A percentile compares a stretch with the other conserved stretches of the same genome.
Conservation (phyloP, 2,888 invertebrate genomes). For the Andrena bucephala region DNA sequence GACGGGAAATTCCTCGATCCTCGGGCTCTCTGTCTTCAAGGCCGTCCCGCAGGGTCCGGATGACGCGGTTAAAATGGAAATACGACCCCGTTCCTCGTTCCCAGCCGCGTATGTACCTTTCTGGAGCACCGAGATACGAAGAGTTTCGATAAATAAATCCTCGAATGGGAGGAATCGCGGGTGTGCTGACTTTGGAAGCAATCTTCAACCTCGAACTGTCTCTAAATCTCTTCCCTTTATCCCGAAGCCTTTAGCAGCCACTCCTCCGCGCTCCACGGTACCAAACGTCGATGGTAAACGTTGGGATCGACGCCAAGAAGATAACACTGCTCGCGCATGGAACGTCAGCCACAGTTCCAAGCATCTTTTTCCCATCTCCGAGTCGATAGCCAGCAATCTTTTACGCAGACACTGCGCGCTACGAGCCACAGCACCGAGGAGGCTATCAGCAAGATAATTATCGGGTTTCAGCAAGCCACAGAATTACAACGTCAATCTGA, state of each 20-base stretch:
- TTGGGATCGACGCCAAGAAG: background rate
- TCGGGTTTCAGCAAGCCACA: slow-evolving; percentile 11
- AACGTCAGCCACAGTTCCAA: background rate
- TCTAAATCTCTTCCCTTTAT: background rate
- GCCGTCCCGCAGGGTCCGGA: background rate
- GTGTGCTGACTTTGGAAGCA: background rate
- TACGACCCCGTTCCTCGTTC: slow-evolving; percentile 16
- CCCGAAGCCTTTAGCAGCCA: background rate
- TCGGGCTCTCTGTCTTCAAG: slow-evolving; percentile 7
- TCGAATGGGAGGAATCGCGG: background rate
- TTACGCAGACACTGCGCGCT: background rate
- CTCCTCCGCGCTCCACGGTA: background rate
- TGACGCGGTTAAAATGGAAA: slow-evolving; percentile 37
- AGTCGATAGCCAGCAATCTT: background rate
- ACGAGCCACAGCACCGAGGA: background rate
- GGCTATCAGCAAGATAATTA: slow-evolving; percentile 28
- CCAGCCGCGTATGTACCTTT: background rate
- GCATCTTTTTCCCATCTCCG: background rate
- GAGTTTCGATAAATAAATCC: background rate
- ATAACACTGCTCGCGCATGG: background rate
- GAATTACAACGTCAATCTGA: background rate
- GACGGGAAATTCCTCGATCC: slow-evolving; percentile 6
- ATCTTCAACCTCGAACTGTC: background rate
- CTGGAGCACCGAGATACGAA: background rate
- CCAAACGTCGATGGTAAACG: background rate